Evolutionary conservation across 2,888 invertebrate species (phyloP).

Genomic region (Ennomos fuscantarius): DNA sequence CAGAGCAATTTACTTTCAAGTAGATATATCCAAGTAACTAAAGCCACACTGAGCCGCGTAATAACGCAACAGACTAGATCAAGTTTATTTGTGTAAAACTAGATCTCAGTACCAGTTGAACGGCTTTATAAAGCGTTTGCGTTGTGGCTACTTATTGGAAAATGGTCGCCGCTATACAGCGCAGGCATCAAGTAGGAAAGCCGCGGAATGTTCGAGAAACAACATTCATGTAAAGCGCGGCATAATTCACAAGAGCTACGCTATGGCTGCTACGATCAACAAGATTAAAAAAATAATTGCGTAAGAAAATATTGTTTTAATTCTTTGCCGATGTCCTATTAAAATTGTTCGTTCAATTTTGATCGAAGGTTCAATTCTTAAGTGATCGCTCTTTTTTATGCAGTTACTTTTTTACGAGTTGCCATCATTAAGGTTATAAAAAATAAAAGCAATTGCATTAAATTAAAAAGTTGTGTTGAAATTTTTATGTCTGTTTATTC

Average conservation of each 20-base stretch:
- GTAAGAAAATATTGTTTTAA: no score
- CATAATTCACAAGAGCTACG: no score
- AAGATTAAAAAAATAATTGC: no score
- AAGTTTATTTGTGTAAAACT: constrained; percentile 61
- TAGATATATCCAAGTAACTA: constrained; percentile 24
- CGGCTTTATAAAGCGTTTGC: constrained; percentile 40
- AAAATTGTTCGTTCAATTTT: neutral
- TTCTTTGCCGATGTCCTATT: no score
- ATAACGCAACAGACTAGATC: constrained; percentile 49
- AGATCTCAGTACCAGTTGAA: constrained; percentile 45
- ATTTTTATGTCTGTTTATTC: neutral
- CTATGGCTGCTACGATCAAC: no score
- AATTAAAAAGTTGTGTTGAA: constrained; percentile 5
- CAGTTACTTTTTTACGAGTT: neutral
- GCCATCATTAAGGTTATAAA: constrained; percentile 3
- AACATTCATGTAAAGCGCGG: constrained; percentile 36
- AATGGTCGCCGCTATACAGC: constrained; percentile 47
- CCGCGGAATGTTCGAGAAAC: constrained; percentile 67
- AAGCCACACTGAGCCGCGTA: constrained; percentile 33
- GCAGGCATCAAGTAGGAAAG: constrained; percentile 61
- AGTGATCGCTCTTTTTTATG: neutral
- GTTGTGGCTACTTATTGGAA: constrained; percentile 51
- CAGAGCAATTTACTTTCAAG: constrained; percentile 8
- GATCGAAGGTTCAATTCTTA: neutral
- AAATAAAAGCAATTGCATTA: neutral